These are phyloP conservation scores for Lepidocyrtoides sp. DNA, from an alignment of 2,888 invertebrate species.

Conservation along the genomic window DNA sequence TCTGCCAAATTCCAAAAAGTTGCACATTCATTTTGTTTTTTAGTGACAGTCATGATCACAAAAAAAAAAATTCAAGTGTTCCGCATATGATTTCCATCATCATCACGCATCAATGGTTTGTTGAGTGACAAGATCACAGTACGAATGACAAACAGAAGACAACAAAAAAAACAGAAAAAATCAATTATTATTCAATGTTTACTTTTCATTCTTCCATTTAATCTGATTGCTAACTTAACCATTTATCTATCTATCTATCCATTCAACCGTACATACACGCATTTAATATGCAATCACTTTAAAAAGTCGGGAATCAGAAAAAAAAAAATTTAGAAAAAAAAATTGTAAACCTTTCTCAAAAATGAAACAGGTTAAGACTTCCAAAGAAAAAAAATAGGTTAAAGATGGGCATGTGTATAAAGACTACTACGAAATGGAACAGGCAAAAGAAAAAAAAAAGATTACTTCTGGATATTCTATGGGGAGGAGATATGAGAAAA, in stretches of 20 bases:
- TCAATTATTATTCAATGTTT: conserved; percentile 20
- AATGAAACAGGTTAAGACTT: not conserved
- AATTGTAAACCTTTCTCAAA: too few species aligned
- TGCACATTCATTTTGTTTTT: too few species aligned
- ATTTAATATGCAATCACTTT: too few species aligned
- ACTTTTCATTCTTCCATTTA: not conserved
- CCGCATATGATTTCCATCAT: too few species aligned
- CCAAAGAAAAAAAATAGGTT: conserved; percentile 8
- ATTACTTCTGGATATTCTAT: conserved; percentile 57
- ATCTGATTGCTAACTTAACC: not conserved
- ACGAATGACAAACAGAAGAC: too few species aligned
- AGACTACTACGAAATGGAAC: too few species aligned
- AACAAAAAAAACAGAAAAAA: conserved; percentile 15
- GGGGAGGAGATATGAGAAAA: not conserved
- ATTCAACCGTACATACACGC: not conserved
- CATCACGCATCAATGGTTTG: conserved; percentile 15
- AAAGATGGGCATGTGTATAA: conserved; percentile 24
- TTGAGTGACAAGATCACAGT: not conserved
- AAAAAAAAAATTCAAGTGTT: too few species aligned
- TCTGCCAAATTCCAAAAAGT: conserved; percentile 7
- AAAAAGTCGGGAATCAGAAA: too few species aligned
- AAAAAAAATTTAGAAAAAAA: too few species aligned
- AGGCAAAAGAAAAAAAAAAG: conserved; percentile 6
- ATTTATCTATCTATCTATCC: too few species aligned
- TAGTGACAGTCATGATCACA: too few species aligned